Percentiles rank a stretch among this genome's conserved stretches.
phyloP scores from a whole-genome alignment of 23 tunicate species.

The Trididemnum clinides region DNA sequence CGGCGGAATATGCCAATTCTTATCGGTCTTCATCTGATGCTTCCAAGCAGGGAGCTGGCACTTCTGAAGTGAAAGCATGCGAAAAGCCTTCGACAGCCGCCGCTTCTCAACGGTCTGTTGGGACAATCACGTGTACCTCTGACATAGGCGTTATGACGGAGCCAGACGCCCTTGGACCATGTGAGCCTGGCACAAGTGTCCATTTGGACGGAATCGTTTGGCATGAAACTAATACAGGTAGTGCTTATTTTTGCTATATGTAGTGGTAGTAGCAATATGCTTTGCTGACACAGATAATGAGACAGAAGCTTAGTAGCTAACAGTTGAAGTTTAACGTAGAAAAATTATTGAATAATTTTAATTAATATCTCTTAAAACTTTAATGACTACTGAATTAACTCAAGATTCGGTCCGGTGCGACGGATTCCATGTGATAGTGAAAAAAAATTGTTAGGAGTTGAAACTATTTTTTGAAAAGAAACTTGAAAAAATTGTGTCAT shows the following conservation, averaged over 20 bases:
- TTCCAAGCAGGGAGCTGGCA: neutral
- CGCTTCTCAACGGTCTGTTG: slow-evolving; percentile 41
- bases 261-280: too few relatives aligned
- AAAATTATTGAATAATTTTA: too few relatives aligned
- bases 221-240: slow-evolving; percentile 87
- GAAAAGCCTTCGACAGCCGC: neutral
- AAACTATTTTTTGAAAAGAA: too few relatives aligned
- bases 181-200: slow-evolving; percentile 77
- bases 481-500: too few relatives aligned
- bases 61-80: neutral
- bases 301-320: too few relatives aligned
- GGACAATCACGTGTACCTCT: slow-evolving; percentile 47
- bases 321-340: too few relatives aligned
- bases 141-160: slow-evolving; percentile 72
- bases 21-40: neutral
- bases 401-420: too few relatives aligned
- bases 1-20: neutral
- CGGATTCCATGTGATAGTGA: too few relatives aligned
- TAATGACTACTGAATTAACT: too few relatives aligned
- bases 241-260: neutral
- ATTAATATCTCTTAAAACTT: too few relatives aligned
- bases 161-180: slow-evolving; percentile 76
- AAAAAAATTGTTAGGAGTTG: too few relatives aligned
- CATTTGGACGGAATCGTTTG: slow-evolving; percentile 82
- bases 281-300: too few relatives aligned